Percentiles rank a stretch among this genome's conserved stretches.
phyloP scores from a whole-genome alignment of 2,888 invertebrate species.

The Aphrophora alni region DNA sequence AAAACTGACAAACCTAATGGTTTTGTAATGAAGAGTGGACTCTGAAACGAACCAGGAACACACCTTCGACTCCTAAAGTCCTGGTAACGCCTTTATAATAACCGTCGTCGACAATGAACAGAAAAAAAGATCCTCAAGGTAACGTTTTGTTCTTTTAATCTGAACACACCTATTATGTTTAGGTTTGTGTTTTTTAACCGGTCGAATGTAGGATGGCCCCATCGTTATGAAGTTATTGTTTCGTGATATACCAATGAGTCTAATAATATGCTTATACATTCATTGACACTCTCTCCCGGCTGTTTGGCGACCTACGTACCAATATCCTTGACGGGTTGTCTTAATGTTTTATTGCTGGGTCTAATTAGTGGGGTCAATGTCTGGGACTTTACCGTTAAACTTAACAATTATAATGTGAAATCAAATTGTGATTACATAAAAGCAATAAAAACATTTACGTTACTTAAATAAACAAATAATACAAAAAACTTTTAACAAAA shows the following conservation, averaged over 20 bases:
- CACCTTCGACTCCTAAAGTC: neutral
- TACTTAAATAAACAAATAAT: too few species aligned
- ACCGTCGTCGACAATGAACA: neutral
- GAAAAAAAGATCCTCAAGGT: neutral
- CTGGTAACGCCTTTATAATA: neutral
- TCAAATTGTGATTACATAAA: too few species aligned
- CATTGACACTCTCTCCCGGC: neutral
- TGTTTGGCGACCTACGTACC: neutral
- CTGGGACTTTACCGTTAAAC: too few species aligned
- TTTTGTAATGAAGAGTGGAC: neutral
- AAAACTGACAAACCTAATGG: slow-evolving; percentile 5
- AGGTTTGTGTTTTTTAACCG: neutral
- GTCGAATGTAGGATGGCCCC: neutral
- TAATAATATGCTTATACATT: neutral
- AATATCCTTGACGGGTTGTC: too few species aligned
- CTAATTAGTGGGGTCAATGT: too few species aligned
- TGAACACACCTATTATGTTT: neutral
- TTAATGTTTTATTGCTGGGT: neutral
- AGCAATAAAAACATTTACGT: too few species aligned
- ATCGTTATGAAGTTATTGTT: neutral
- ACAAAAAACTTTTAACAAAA: too few species aligned
- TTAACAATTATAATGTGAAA: too few species aligned
- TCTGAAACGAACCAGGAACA: neutral
- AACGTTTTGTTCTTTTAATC: neutral
- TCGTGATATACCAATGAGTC: neutral